These are phyloP conservation scores for Plecotus auritus DNA, from an alignment of 2,113 vertebrate genomes.

Conservation along the genomic window DNA sequence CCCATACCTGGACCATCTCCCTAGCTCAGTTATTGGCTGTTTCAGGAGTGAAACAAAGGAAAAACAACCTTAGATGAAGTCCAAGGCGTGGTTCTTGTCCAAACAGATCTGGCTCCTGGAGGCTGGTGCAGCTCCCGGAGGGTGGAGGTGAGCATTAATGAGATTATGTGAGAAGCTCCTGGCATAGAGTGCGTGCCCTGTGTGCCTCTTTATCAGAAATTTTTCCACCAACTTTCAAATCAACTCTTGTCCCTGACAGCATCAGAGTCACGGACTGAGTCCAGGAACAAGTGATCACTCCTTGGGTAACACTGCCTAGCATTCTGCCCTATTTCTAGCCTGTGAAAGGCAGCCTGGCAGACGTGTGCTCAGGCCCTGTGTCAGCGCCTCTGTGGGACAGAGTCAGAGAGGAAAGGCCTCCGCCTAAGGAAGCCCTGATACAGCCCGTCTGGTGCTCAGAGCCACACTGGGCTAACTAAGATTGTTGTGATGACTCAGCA, in stretches of 20 bases:
- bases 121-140: neutral
- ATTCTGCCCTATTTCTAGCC: neutral
- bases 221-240: neutral
- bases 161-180: neutral
- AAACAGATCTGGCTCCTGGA: neutral
- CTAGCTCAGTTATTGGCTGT: neutral
- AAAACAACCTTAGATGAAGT: neutral
- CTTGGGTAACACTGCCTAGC: neutral
- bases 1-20: neutral
- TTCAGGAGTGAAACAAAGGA: neutral
- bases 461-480: too few relatives aligned
- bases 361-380: neutral
- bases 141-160: neutral
- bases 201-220: neutral
- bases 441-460: neutral
- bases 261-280: neutral
- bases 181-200: accelerated
- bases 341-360: neutral
- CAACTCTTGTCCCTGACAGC: neutral
- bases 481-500: accelerated
- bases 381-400: neutral
- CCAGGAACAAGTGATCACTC: neutral
- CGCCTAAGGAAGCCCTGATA: neutral
- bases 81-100: neutral
- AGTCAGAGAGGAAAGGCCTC: neutral